Evolutionary conservation across 1,140 invertebrate species (phyloP).

Genomic region (roundworm (Caenorhabditis elegans)): WBcel235 BX284606.5:3619001-3619500

Average conservation of each 20-base stretch:
- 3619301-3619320: too few relatives aligned
- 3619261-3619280: background rate
- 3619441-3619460: too few relatives aligned
- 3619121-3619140: background rate
- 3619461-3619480: too few relatives aligned
- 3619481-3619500: too few relatives aligned
- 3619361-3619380: too few relatives aligned
- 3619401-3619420: too few relatives aligned
- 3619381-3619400: too few relatives aligned
- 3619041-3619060: background rate
- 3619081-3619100: constrained; percentile 26
- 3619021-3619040: background rate
- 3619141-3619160: background rate
- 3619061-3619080: constrained; percentile 20
- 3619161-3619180: background rate
- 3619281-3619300: background rate
- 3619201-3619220: background rate
- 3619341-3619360: too few relatives aligned
- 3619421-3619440: too few relatives aligned
- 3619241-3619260: background rate
- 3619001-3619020: constrained; percentile 5
- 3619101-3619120: background rate
- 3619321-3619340: too few relatives aligned
- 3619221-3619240: background rate
- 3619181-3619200: background rate